Percentiles rank a stretch among this genome's conserved stretches.
phyloP scores from a whole-genome alignment of 2,888 invertebrate genomes.

The Pterostichus madidus region DNA sequence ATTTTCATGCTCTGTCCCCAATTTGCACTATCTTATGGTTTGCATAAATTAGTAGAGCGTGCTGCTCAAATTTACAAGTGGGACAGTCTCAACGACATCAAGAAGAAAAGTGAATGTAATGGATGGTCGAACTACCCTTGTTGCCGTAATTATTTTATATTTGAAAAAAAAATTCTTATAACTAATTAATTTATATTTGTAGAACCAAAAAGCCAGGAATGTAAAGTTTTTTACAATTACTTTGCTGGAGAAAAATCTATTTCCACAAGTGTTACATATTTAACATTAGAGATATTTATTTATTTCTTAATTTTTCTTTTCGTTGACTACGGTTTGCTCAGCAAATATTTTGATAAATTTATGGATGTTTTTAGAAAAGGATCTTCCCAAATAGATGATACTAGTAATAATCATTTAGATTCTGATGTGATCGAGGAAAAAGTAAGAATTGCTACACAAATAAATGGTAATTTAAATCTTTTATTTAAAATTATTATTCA shows the following conservation, averaged over 20 bases:
- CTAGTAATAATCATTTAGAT: slow-evolving; percentile 67
- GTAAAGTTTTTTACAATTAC: slow-evolving; percentile 36
- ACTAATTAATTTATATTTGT: neutral
- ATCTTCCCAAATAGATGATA: slow-evolving; percentile 49
- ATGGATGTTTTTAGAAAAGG: slow-evolving; percentile 26
- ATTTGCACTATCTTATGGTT: slow-evolving; percentile 72
- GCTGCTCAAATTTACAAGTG: slow-evolving; percentile 74
- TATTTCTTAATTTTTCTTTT: slow-evolving; percentile 49
- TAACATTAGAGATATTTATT: slow-evolving; percentile 42
- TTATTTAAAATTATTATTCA: neutral
- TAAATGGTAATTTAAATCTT: slow-evolving; percentile 37
- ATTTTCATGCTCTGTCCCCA: slow-evolving; percentile 73
- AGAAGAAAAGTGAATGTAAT: slow-evolving; percentile 68
- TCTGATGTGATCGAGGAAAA: slow-evolving; percentile 75
- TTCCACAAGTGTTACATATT: slow-evolving; percentile 28
- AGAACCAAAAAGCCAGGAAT: slow-evolving; percentile 45
- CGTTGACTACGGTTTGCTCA: slow-evolving; percentile 73
- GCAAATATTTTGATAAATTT: slow-evolving; percentile 1
- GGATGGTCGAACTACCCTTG: slow-evolving; percentile 69
- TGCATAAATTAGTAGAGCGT: slow-evolving; percentile 72
- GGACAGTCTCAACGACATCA: slow-evolving; percentile 70
- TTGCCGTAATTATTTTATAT: slow-evolving; percentile 71
- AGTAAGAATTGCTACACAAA: slow-evolving; percentile 71
- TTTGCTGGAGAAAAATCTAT: slow-evolving; percentile 37
- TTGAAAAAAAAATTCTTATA: neutral